phyloP scores from a whole-genome alignment of 2,797 vertebrate species.

The Urophycis tenuis region DNA sequence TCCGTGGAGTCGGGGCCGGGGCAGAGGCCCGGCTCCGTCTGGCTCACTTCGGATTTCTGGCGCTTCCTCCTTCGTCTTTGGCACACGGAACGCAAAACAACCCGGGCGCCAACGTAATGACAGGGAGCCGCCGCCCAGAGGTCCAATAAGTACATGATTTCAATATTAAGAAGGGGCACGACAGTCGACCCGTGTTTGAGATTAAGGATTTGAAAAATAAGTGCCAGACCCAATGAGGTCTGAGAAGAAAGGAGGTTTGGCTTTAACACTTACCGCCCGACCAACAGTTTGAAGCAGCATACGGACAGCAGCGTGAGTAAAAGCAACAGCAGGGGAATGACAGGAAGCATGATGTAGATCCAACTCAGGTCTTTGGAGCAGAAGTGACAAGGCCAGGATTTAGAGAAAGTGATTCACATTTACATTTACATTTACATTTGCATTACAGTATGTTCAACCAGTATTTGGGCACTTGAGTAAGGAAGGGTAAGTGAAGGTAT shows the following conservation, averaged over 20 bases:
- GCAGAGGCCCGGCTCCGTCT: slow-evolving; percentile 65
- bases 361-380: slow-evolving; percentile 63
- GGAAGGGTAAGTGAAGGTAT: too few relatives aligned
- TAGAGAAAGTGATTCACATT: slow-evolving; percentile 3
- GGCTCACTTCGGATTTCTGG: slow-evolving; percentile 57
- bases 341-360: slow-evolving; percentile 80
- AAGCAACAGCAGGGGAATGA: slow-evolving; percentile 78
- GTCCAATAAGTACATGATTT: not conserved
- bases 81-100: slow-evolving; percentile 16
- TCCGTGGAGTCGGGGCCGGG: slow-evolving; percentile 73
- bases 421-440: not conserved
- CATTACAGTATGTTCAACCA: not conserved
- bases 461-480: not conserved
- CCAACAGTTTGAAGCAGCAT: slow-evolving; percentile 78
- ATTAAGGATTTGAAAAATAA: not conserved
- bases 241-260: not conserved
- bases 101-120: not conserved
- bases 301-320: slow-evolving; percentile 67
- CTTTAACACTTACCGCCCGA: slow-evolving; percentile 63
- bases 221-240: not conserved
- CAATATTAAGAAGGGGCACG: not conserved
- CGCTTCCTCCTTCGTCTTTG: slow-evolving; percentile 48
- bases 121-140: not conserved
- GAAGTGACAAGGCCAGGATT: slow-evolving; percentile 2
- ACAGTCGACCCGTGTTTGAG: not conserved